Evolutionary conservation across 2,113 vertebrate genomes (phyloP), one percentile per base, ranked within the genome.

Genomic region (Myiopsitta monachus): DNA sequence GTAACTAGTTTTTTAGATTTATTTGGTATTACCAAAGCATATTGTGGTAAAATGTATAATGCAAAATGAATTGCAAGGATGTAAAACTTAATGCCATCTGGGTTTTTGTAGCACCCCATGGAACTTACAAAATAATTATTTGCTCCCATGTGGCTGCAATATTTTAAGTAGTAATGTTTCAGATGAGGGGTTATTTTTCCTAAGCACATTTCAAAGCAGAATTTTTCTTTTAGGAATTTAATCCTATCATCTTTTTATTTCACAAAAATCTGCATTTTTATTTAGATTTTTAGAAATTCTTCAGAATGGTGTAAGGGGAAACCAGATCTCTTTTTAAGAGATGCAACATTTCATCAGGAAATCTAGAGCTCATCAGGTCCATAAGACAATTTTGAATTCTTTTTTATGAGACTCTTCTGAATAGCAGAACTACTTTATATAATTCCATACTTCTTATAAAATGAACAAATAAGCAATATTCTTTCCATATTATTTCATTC

Each of bases 391-490:
- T 80, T 67, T 3, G 90, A 77, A 90, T 80, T 92, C 14, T 85
- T 17, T 70, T 67, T 86, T 90, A 77, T 81, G 66, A 90, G 55
- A 39, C 3, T 46, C 6, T 94, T 78, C 39, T 74, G 55, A 90
- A 36, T 30, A 83, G 38, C 1, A 4, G 33, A 88, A 19, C 39
- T 88, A 79, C n/a, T 94, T 93, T 84, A 47, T 93, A 83, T 63
- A 90, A 88, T 92, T 89, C 49, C 31, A 5, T 82, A 52, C 33
- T 30, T 46, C n/a, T 72, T 88, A 41, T 61, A 64, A 85, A 90
- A 82, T 66, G 87, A 92, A 79, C 36, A 96, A 92, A 92, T 87
- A 87, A 85, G 57, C 26, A 95, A 70, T 92, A 84, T 62, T 87
- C 14, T 90, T 90, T 81, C 51, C 49, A 63, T 93, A 78, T 87